These are phyloP conservation scores for Formica aserva DNA, from an alignment of 2,888 invertebrate genomes.

Conservation along the genomic window DNA sequence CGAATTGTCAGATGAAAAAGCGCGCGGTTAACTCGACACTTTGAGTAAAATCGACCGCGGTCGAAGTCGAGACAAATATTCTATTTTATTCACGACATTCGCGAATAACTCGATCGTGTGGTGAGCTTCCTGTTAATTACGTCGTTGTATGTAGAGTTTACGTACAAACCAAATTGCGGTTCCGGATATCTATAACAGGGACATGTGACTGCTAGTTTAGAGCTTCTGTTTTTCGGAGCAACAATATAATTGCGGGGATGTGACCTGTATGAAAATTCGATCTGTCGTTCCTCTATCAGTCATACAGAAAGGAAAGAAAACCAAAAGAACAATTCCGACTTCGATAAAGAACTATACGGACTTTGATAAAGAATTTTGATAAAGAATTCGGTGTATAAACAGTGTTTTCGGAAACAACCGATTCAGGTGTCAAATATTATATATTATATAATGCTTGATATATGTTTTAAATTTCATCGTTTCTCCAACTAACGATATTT, in stretches of 20 bases:
- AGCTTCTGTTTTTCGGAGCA: conserved; percentile 17
- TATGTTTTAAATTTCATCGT: not conserved
- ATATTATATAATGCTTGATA: not conserved
- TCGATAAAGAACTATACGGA: not conserved
- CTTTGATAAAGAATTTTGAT: not conserved
- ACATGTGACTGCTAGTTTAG: not conserved
- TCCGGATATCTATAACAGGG: not conserved
- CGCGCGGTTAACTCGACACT: not conserved
- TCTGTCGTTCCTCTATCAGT: not conserved
- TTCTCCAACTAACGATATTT: conserved; percentile 18
- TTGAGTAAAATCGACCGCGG: not conserved
- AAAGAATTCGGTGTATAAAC: not conserved
- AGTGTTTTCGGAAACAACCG: not conserved
- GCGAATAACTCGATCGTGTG: conserved; percentile 7
- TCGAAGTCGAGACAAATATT: not conserved
- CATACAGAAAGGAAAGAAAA: not conserved
- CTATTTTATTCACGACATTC: not conserved
- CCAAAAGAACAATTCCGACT: not conserved
- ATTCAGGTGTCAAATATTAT: not conserved
- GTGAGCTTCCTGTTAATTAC: not conserved
- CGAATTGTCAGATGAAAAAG: not conserved
- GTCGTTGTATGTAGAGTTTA: not conserved
- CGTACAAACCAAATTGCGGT: not conserved
- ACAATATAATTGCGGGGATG: conserved; percentile 15
- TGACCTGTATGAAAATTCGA: conserved; percentile 22